Conservation (phyloP, 2,888 invertebrate genomes). For the Empis stercorea region DNA sequence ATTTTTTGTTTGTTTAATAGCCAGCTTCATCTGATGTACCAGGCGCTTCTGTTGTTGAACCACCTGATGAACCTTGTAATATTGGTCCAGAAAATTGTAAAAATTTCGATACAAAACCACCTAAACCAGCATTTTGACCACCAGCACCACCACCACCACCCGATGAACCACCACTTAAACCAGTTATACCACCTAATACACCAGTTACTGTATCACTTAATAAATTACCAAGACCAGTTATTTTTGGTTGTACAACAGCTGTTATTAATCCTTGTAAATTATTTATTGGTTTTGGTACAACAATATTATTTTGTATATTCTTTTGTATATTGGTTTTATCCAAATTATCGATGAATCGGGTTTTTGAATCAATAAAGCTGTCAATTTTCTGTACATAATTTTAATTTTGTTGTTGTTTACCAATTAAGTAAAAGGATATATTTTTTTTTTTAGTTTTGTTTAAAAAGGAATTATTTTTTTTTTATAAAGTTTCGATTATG, state of each 20-base stretch:
- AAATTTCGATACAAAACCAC: constrained; percentile 34
- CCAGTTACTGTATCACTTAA: constrained; percentile 48
- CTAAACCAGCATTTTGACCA: constrained; percentile 25
- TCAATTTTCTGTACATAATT: constrained; percentile 73
- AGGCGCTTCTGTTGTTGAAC: constrained; percentile 25
- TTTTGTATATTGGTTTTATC: constrained; percentile 62
- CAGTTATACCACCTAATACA: constrained; percentile 39
- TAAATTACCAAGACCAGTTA: constrained; percentile 54
- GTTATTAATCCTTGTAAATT: constrained; percentile 52
- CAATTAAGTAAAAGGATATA: neutral
- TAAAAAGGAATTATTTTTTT: too few species aligned
- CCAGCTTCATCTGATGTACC: constrained; percentile 31
- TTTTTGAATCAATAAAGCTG: constrained; percentile 68
- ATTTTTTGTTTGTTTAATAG: constrained; percentile 27
- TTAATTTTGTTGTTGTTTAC: constrained; percentile 8
- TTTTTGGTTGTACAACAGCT: constrained; percentile 56
- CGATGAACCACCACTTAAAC: constrained; percentile 37
- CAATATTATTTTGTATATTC: constrained; percentile 62
- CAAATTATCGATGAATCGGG: constrained; percentile 52
- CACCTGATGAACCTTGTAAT: constrained; percentile 33
- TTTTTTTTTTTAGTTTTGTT: neutral
- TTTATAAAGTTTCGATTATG: neutral
- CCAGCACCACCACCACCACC: constrained; percentile 36
- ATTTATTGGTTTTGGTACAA: constrained; percentile 47
- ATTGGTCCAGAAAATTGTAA: constrained; percentile 35